These are phyloP conservation scores for Orycteropus afer DNA, from an alignment of 2,113 vertebrate genomes.

Conservation along the genomic window DNA sequence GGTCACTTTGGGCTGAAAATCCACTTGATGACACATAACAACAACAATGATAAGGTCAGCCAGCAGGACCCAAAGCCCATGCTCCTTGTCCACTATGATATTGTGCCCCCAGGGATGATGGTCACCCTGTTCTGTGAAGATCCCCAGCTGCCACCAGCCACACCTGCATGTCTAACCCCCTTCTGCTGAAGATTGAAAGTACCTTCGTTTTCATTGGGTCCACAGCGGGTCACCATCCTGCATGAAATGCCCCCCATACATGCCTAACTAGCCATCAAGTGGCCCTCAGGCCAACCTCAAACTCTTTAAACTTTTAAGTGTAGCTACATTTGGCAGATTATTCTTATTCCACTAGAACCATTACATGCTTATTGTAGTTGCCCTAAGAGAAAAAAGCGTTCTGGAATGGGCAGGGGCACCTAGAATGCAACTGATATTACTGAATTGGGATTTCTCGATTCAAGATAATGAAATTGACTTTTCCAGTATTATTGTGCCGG, in stretches of 20 bases:
- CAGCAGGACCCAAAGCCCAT: neutral
- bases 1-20: neutral
- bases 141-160: neutral
- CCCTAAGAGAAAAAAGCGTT: conserved; percentile 9
- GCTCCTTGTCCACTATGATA: neutral
- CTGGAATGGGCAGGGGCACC: neutral
- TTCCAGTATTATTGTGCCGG: fast-evolving
- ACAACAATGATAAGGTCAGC: neutral
- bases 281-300: neutral
- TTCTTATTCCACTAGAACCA: neutral
- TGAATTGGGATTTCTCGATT: neutral
- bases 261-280: neutral
- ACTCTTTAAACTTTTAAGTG: neutral
- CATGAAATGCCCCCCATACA: too few species aligned
- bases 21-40: neutral
- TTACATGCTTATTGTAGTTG: neutral
- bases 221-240: neutral
- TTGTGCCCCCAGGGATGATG: neutral
- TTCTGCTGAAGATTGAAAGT: neutral
- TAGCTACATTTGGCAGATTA: neutral
- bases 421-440: neutral
- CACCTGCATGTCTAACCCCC: neutral
- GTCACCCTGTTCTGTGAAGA: neutral
- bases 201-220: neutral
- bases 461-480: neutral